Evolutionary conservation across 2,113 vertebrate species (phyloP), one percentile per base, ranked within the genome.

Genomic region (Poicephalus meyeri): DNA sequence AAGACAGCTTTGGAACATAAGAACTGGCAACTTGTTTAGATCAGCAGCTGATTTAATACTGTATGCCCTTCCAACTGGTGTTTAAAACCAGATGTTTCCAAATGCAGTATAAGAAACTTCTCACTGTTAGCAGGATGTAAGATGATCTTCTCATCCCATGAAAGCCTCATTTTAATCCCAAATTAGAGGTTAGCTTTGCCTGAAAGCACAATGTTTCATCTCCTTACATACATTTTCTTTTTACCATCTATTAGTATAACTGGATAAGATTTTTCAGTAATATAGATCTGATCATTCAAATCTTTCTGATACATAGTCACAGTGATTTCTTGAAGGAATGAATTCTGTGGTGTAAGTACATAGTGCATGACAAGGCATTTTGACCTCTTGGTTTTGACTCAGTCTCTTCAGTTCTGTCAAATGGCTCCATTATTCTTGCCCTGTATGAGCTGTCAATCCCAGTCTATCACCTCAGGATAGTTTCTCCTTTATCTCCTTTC

Each of bases 71-170:
- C 80, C 50, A 86, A 69, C 47, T 84, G 69, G 20, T 81, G 50
- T 64, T 95, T 39, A 91, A 88, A 96, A 89, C 72, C 94, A 97
- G 91, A 88, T 92, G 94, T 70, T 93, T 78, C 46, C 47, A 88
- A 78, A 83, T 9, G 23, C 16, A 63, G 16, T 26, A 10, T 14
- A 81, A 88, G 47, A 89, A 71, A 72, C 6, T 33, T 83, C 33
- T 74, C 60, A 72, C 42, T 58, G 21, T 74, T 86, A 83, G 46
- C 23, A 90, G 86, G 50, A 68, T 86, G 37, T 15, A 49, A 50
- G 80, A 41, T 66, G 49, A 78, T 88, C 64, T 80, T 55, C 44
- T 11, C n/a, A 80, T 55, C 28, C 83, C 72, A 71, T 24, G 35
- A 94, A 94, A 94, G 18, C 3, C 50, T 73, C 64, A 50, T 93